Base-by-base conservation (phyloP, 1,140 invertebrate species). In the Trachelipus rathkii region DNA sequence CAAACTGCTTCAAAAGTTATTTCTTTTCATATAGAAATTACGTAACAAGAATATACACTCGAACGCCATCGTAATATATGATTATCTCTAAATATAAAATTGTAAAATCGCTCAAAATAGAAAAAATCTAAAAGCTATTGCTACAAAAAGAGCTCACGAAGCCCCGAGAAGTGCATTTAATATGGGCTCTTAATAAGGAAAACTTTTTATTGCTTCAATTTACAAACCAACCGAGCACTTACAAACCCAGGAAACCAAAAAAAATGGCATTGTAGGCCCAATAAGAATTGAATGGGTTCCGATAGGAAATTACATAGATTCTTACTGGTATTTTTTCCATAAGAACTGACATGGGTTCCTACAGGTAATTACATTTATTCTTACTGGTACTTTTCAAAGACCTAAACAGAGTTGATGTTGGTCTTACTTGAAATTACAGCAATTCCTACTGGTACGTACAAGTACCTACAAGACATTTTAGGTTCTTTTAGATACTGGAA, bases 51-150 rank as follows among this genome's bases (percentile, higher is more conserved):
- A 19, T 60, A 60, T 60, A 60, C 50, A 60, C 50, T 60, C 50
- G 50, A 60, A 60, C 50, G 19, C 50, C 50, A 60, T 60, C 50
- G 8, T 60, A 33, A 33, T 33, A 33, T 33, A 60, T 60, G 50
- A 60, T 60, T 60, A 60, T 60, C 50, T 60, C 11, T 60, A 60
- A 60, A 60, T 60, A 60, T 60, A 60, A 60, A 60, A 60, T 60
- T 60, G 50, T 60, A 60, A 60, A 60, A 60, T 60, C 11, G 11
- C 19, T 19, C 50, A 60, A 60, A 60, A 60, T 60, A 60, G 50
- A 60, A 60, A 60, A 60, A 60, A 60, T 60, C 50, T 60, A 60
- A 60, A 60, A 60, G 19, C 50, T 60, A 60, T 60, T 60, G 50
- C 50, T 60, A 60, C 50, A 60, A 60, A 60, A 60, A 60, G 11